A percentile compares a stretch with the other conserved stretches of the same genome.
phyloP scores from a whole-genome alignment of 2,797 vertebrate genomes.

The Propithecus perrieri region DNA sequence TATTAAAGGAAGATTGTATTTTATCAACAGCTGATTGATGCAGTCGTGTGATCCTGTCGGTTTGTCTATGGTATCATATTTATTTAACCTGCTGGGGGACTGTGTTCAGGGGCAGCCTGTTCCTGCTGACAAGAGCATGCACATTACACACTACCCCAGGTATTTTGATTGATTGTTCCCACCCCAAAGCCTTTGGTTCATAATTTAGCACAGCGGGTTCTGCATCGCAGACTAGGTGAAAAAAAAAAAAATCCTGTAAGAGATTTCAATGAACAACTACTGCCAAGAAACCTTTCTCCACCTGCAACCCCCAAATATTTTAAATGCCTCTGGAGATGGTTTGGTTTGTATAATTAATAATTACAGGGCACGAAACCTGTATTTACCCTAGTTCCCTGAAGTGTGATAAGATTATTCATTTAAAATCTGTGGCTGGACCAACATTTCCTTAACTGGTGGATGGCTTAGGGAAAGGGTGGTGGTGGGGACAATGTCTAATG shows the following conservation, averaged over 20 bases:
- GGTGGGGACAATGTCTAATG: neutral
- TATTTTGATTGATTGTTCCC: conserved; percentile 98
- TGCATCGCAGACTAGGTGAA: conserved; percentile 84
- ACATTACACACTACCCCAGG: conserved; percentile 95
- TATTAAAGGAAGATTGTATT: conserved; percentile 96
- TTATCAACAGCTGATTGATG: conserved; percentile 95
- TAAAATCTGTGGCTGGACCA: conserved; percentile 66
- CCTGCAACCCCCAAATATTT: conserved; percentile 58
- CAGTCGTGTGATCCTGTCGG: conserved; percentile 95
- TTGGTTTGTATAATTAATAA: neutral
- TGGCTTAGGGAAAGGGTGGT: neutral
- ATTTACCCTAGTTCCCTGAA: neutral
- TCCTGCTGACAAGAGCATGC: conserved; percentile 95
- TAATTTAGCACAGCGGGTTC: conserved; percentile 99
- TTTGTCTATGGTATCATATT: conserved; percentile 96
- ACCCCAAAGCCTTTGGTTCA: conserved; percentile 94
- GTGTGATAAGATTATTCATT: conserved; percentile 64
- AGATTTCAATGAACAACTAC: conserved; percentile 81
- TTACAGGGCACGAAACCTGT: neutral
- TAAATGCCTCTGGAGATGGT: conserved; percentile 34
- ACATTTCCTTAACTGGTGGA: conserved; percentile 53
- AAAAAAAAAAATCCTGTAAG: conserved; percentile 76
- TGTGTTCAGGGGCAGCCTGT: conserved; percentile 91
- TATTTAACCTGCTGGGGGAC: conserved; percentile 98
- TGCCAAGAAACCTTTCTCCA: conserved; percentile 63